Evolutionary conservation across 2,797 vertebrate species (phyloP).

Genomic region (Sternotherus odoratus): DNA sequence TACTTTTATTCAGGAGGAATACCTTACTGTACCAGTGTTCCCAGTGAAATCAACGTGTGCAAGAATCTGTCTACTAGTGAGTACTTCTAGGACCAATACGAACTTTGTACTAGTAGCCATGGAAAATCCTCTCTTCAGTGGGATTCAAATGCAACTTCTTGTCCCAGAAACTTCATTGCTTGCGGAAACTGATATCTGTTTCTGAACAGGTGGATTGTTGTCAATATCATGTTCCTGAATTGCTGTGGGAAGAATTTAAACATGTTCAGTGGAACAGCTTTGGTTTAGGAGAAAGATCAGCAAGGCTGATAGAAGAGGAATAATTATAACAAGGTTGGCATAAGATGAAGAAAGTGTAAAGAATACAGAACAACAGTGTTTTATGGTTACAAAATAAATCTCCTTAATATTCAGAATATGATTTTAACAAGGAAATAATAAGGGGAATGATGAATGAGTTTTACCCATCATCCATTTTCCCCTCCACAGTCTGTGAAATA

Average conservation of each 20-base stretch:
- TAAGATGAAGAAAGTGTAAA: background rate
- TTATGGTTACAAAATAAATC: background rate
- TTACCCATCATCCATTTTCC: background rate
- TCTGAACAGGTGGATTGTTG: background rate
- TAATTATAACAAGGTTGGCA: background rate
- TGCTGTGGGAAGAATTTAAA: background rate
- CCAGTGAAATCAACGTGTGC: background rate
- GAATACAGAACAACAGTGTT: background rate
- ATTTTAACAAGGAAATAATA: background rate
- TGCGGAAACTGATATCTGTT: background rate
- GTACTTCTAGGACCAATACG: background rate
- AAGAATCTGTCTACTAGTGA: background rate
- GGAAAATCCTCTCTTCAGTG: background rate
- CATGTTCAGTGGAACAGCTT: background rate
- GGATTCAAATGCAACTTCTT: background rate
- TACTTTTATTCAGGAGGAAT: background rate
- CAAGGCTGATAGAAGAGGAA: background rate
- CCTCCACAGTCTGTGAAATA: background rate
- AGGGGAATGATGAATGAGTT: background rate
- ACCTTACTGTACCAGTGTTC: background rate
- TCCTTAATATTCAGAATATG: background rate
- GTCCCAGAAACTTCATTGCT: background rate
- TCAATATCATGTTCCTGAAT: background rate
- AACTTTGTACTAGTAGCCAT: background rate
- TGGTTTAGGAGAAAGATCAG: background rate